A percentile compares a stretch with the other conserved stretches of the same genome.
Evolutionary conservation across 2,888 invertebrate genomes (phyloP).

Genomic region (Trichogramma dendrolimi): DNA sequence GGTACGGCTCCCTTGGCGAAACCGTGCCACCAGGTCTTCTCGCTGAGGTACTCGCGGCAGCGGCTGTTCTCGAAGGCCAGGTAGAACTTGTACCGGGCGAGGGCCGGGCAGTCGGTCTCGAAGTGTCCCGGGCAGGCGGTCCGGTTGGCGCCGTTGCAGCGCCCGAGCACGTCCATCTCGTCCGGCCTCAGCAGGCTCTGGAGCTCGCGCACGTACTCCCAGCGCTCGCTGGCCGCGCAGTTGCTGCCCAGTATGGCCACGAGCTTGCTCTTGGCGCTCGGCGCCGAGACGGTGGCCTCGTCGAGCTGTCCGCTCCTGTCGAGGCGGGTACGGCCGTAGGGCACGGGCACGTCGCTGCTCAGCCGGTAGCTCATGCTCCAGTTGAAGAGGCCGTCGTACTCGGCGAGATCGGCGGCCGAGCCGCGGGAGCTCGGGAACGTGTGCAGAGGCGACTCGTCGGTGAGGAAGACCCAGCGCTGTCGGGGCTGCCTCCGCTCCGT

Average conservation of each 20-base stretch:
- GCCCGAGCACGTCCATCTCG: constrained; percentile 57
- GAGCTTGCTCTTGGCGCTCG: constrained; percentile 34
- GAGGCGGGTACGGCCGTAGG: constrained; percentile 60
- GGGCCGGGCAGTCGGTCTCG: constrained; percentile 56
- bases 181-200: constrained; percentile 56
- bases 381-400: constrained; percentile 63
- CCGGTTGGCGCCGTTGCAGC: constrained; percentile 50
- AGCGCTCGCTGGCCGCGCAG: constrained; percentile 57
- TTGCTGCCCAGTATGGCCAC: constrained; percentile 61
- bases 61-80: constrained; percentile 68
- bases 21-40: constrained; percentile 67
- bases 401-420: constrained; percentile 33
- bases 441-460: constrained; percentile 65
- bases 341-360: constrained; percentile 64
- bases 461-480: constrained; percentile 69
- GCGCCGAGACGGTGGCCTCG: neutral
- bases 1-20: constrained; percentile 63
- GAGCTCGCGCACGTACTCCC: constrained; percentile 57
- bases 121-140: constrained; percentile 66
- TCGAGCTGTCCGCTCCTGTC: neutral
- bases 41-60: constrained; percentile 68
- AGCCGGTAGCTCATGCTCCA: constrained; percentile 70
- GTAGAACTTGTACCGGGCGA: constrained; percentile 64
- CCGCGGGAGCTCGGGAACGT: constrained; percentile 54
- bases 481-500: constrained; percentile 35